A percentile compares a stretch with the other conserved stretches of the same genome.
phyloP scores from a whole-genome alignment of 1,140 invertebrate genomes.

The Megalopta genalis region DNA sequence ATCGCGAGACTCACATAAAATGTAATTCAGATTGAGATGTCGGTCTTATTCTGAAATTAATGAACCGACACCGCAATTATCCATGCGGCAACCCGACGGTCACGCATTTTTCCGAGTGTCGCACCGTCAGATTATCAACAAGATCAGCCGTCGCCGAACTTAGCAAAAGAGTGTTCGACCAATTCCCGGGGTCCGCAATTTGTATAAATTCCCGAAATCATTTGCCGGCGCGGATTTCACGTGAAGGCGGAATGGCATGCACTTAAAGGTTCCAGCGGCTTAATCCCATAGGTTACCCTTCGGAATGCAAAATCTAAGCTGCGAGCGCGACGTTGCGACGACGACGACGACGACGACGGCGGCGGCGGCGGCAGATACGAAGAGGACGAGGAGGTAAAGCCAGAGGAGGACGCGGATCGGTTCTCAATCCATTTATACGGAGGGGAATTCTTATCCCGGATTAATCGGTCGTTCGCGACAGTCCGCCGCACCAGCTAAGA shows the following conservation, averaged over 20 bases:
- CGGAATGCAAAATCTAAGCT: constrained; percentile 55
- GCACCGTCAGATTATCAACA: neutral
- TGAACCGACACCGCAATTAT: no score
- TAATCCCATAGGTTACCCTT: constrained; percentile 61
- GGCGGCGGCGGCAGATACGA: constrained; percentile 11
- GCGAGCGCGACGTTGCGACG: constrained; percentile 3
- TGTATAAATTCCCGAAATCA: constrained; percentile 46
- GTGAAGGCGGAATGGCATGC: constrained; percentile 25
- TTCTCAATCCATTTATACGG: constrained; percentile 61
- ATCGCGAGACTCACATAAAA: no score
- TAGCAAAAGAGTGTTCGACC: neutral
- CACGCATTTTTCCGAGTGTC: no score
- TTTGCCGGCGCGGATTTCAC: constrained; percentile 38
- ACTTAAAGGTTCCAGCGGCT: constrained; percentile 47
- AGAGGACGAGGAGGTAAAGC: constrained; percentile 1
- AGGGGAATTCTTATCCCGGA: constrained; percentile 62
- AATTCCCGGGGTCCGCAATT: constrained; percentile 1
- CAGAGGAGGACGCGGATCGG: constrained; percentile 31
- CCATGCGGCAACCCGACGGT: no score
- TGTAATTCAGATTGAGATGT: no score
- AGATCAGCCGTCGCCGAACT: neutral
- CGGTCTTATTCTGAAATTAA: no score
- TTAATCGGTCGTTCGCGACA: constrained; percentile 62
- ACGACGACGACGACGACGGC: neutral
- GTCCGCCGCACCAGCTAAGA: constrained; percentile 55